Percentiles rank a stretch among this genome's conserved stretches.
phyloP scores from a whole-genome alignment of 2,888 invertebrate species.

The Scotopteryx bipunctaria region DNA sequence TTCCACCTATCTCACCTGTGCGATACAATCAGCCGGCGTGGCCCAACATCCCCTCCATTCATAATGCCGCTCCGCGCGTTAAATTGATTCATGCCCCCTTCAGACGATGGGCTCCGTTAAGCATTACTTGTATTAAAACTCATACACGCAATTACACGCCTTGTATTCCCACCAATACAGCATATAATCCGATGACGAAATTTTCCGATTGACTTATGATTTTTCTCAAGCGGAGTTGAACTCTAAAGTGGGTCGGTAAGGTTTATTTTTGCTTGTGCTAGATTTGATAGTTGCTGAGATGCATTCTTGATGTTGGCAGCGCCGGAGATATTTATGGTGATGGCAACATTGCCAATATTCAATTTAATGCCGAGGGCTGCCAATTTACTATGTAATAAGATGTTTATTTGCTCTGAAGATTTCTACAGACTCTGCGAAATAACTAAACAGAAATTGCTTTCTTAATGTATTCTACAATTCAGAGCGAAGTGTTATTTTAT shows the following conservation, averaged over 20 bases:
- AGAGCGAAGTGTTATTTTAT: no score
- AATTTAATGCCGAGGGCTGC: slow-evolving; percentile 33
- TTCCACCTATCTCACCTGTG: neutral
- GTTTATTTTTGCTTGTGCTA: neutral
- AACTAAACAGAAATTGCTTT: no score
- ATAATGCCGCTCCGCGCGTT: slow-evolving; percentile 41
- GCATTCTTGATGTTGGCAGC: slow-evolving; percentile 44
- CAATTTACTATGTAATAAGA: neutral
- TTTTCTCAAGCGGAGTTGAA: slow-evolving; percentile 17
- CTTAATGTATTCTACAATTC: no score
- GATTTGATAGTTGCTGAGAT: slow-evolving; percentile 30
- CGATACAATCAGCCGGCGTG: slow-evolving; percentile 18
- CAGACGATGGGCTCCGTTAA: slow-evolving; percentile 41
- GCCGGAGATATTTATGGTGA: slow-evolving; percentile 43
- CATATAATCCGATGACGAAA: slow-evolving; percentile 13
- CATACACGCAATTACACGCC: slow-evolving; percentile 21
- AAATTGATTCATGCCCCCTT: slow-evolving; percentile 61
- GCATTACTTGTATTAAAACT: slow-evolving; percentile 32
- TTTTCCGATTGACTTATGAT: slow-evolving; percentile 27
- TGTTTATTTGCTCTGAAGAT: slow-evolving; percentile 2
- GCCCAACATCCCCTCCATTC: slow-evolving; percentile 29
- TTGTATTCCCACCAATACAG: slow-evolving; percentile 15
- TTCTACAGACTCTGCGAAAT: no score
- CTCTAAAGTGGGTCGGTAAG: neutral
- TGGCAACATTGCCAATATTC: slow-evolving; percentile 42